These are phyloP conservation scores for Drosophila anomalata DNA, from an alignment of 2,888 invertebrate species.

Conservation along the genomic window DNA sequence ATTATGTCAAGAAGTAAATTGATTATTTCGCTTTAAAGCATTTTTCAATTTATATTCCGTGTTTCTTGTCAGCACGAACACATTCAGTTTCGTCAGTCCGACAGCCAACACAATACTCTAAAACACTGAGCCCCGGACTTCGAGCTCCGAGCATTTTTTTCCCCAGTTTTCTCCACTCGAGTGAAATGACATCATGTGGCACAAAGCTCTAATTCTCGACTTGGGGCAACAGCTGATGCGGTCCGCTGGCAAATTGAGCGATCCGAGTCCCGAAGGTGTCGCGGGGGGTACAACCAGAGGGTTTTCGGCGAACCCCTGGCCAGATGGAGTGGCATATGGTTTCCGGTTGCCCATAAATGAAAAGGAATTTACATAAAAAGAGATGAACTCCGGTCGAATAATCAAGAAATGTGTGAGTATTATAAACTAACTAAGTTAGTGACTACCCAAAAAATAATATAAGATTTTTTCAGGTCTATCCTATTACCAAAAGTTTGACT, in stretches of 20 bases:
- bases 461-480: neutral
- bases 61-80: conserved; percentile 78
- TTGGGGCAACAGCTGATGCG: conserved; percentile 71
- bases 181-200: conserved; percentile 82
- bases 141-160: conserved; percentile 28
- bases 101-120: conserved; percentile 62
- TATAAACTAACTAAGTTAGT: too few relatives aligned
- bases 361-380: neutral
- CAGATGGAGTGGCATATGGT: conserved; percentile 62
- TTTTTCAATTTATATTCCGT: conserved; percentile 82
- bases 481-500: neutral
- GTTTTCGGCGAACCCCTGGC: neutral
- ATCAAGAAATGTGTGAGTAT: too few relatives aligned
- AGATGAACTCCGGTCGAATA: too few relatives aligned
- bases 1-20: conserved; percentile 83
- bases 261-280: conserved; percentile 45
- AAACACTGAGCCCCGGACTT: conserved; percentile 12
- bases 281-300: neutral
- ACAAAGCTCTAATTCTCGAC: conserved; percentile 25
- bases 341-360: conserved; percentile 56
- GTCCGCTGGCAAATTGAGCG: conserved; percentile 58
- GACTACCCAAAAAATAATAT: too few relatives aligned
- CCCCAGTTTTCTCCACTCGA: conserved; percentile 63
- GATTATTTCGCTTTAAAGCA: conserved; percentile 83
- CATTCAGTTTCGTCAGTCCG: conserved; percentile 72